These are phyloP conservation scores for Heliconius sara DNA, from an alignment of 2,888 invertebrate genomes.

Conservation along the genomic window DNA sequence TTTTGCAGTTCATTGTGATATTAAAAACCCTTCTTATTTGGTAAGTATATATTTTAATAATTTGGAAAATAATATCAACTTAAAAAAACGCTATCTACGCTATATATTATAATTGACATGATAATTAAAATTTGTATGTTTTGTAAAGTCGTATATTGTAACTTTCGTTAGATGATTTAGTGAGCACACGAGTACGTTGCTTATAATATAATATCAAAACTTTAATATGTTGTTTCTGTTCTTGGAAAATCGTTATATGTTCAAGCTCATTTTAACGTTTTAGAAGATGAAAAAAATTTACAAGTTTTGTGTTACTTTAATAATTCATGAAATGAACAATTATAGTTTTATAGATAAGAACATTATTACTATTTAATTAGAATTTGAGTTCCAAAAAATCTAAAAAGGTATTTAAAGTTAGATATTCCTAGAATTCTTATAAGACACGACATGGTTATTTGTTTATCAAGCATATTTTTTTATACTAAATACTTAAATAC, in stretches of 20 bases:
- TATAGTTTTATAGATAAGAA: too few species aligned
- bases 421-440: too few species aligned
- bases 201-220: conserved; percentile 4
- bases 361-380: too few species aligned
- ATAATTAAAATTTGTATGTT: too few species aligned
- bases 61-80: neutral
- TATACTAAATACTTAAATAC: neutral
- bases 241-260: neutral
- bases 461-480: too few species aligned
- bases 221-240: conserved; percentile 4
- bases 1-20: neutral
- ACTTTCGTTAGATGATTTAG: neutral
- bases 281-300: conserved; percentile 9
- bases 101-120: too few species aligned
- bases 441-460: too few species aligned
- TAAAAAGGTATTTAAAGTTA: too few species aligned
- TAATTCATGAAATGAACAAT: neutral
- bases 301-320: neutral
- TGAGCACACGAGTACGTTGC: neutral
- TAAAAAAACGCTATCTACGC: too few species aligned
- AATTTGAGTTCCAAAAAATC: too few species aligned
- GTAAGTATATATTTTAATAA: neutral
- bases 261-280: neutral
- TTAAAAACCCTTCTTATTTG: neutral
- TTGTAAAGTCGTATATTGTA: neutral